Evolutionary conservation across 53 echinoderm and acorn worm species (phyloP).

Genomic region (Arbacia lixula): DNA sequence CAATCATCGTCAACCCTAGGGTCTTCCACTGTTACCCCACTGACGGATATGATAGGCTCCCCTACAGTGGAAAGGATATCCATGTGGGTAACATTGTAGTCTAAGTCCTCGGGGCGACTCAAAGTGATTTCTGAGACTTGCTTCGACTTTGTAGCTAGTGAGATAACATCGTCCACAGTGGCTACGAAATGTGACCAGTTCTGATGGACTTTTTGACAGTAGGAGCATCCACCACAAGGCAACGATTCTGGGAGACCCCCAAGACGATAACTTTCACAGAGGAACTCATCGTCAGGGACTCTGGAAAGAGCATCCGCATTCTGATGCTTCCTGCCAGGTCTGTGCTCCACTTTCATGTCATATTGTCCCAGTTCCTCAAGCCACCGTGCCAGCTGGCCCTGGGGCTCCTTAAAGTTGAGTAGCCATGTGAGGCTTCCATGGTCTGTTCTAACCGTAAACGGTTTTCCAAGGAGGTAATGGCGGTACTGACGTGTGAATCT

Average conservation of each 20-base stretch:
- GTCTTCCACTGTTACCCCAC: too few relatives aligned
- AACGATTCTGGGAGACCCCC: conserved; percentile 32
- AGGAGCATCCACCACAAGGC: conserved; percentile 60
- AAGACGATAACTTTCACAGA: conserved; percentile 13
- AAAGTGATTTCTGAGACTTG: too few relatives aligned
- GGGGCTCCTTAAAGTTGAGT: conserved; percentile 55
- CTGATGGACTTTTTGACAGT: conserved; percentile 53
- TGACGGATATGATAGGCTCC: too few relatives aligned
- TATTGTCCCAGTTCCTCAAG: conserved; percentile 65
- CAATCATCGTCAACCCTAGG: too few relatives aligned
- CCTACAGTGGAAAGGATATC: too few relatives aligned
- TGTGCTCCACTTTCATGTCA: conserved; percentile 42
- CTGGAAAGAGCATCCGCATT: conserved; percentile 74
- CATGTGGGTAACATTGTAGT: too few relatives aligned
- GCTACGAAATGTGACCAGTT: conserved; percentile 59
- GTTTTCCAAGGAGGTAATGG: conserved; percentile 60
- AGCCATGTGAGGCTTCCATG: conserved; percentile 64
- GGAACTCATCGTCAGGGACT: not conserved
- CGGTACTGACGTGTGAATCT: conserved; percentile 48
- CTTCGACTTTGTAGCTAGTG: too few relatives aligned
- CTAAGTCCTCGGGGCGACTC: too few relatives aligned
- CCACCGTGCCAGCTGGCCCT: conserved; percentile 63
- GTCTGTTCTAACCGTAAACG: conserved; percentile 49
- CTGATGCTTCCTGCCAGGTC: conserved; percentile 34
- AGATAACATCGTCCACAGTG: conserved; percentile 57